Evolutionary conservation across 2,113 vertebrate species (phyloP), one percentile per base, ranked within the genome.

Genomic region (Gobius niger): DNA sequence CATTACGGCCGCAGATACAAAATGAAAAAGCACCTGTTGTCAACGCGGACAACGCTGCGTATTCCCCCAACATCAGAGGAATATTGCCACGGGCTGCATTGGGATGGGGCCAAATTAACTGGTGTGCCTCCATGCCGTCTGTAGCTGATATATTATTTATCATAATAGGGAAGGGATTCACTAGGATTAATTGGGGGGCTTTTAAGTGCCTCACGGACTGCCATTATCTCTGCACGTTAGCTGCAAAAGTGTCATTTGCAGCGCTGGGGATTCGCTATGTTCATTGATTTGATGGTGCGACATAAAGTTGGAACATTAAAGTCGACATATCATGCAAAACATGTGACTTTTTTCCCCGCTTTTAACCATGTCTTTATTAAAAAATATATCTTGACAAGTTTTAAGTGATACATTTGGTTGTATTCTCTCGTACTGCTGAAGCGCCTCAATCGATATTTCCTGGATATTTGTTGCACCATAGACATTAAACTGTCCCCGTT

Each of bases 21-120:
- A 84, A 89, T 90, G 84, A 87, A 86, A 87, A 87, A 88, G 85
- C 76, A 88, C 91, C 87, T 90, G 86, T 92, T 87, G 84, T 73
- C 46, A 34, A 34, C 24, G 61, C 64, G 72, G 67, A 44, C 59
- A 65, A 73, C 65, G 81, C 44, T 78, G 79, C 86, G 80, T 82
- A 75, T 88, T 79, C 85, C 85, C 87, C n/a, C 19, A 84, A 84
- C 84, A 82, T 80, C 62, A 72, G 73, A 67, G 5, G 50, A 65
- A 80, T 81, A 77, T 79, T 69, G 81, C 60, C 71, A 78, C 64
- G 10, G 59, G 11, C 66, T 52, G 73, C 70, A 59, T 2, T 53
- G 78, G 51, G 74, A 77, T 74, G 19, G 46, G 15, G 83, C 68
- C 77, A 76, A 89, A 90, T 90, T 80, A 88, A 77, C 85, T 72